A percentile compares a stretch with the other conserved stretches of the same genome.
Conservation (phyloP, 1,140 invertebrate species). For the Tetraneura akinire region DNA sequence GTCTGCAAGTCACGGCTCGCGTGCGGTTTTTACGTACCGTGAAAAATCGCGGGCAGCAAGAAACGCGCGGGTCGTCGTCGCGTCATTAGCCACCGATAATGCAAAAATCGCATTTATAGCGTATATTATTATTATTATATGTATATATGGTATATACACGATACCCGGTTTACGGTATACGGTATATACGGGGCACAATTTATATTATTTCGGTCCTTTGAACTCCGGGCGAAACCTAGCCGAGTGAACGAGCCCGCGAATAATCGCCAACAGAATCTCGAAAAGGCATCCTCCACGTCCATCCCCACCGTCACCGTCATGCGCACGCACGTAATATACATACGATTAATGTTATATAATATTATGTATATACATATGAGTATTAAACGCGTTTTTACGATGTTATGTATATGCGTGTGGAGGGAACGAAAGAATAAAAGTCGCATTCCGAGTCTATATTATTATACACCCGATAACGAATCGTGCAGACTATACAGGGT, state of each 20-base stretch:
- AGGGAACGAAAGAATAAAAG: neutral
- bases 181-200: neutral
- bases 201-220: neutral
- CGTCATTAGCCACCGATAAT: constrained; percentile 21
- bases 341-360: no score
- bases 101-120: constrained; percentile 4
- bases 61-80: neutral
- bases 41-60: constrained; percentile 1
- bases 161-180: neutral
- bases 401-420: no score
- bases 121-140: no score
- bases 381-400: neutral
- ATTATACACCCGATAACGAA: no score
- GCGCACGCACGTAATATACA: neutral
- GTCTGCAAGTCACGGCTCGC: neutral
- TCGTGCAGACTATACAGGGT: no score
- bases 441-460: neutral
- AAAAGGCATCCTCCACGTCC: constrained; percentile 6
- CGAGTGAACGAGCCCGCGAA: neutral
- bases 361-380: neutral
- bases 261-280: neutral
- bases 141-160: neutral
- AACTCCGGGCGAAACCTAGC: neutral
- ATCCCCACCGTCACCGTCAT: neutral
- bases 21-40: constrained; percentile 20